Evolutionary conservation across 2,113 vertebrate genomes (phyloP).

Genomic region (Pseudolaguvia tuberculata): DNA sequence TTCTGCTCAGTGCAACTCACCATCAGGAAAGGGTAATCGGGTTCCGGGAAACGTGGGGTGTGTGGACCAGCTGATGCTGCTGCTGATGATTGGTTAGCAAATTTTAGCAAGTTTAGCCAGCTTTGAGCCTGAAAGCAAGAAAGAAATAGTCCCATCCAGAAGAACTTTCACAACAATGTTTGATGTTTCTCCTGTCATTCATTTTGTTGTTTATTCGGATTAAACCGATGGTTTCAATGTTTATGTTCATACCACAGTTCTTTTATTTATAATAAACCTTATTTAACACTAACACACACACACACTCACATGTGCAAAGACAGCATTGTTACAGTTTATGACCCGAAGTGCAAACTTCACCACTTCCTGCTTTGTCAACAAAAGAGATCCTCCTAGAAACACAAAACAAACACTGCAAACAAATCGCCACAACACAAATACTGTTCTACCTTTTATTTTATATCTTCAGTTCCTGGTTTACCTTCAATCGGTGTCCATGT

Average conservation of each 20-base stretch:
- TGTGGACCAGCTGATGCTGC: neutral
- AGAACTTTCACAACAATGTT: neutral
- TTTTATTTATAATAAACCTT: neutral
- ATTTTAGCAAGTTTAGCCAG: constrained; percentile 27
- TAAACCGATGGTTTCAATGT: no score
- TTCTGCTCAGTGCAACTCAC: neutral
- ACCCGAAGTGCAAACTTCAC: constrained; percentile 63
- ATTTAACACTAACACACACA: no score
- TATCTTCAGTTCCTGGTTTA: constrained; percentile 12
- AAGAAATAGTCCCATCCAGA: neutral
- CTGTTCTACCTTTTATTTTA: no score
- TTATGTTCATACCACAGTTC: no score
- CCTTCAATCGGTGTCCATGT: constrained; percentile 59
- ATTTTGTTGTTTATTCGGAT: no score
- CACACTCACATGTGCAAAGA: constrained; percentile 60
- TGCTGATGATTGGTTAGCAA: neutral
- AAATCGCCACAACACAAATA: no score
- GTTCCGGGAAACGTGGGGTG: constrained; percentile 10
- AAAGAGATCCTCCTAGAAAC: constrained; percentile 36
- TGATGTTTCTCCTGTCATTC: no score
- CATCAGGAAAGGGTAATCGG: constrained; percentile 10
- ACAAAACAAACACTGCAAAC: neutral
- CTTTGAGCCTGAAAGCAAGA: constrained; percentile 23
- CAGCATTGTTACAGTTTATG: constrained; percentile 47
- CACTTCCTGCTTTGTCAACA: constrained; percentile 49